phyloP scores from a whole-genome alignment of 2,113 vertebrate species.

The Malurus alboscapulatus region DNA sequence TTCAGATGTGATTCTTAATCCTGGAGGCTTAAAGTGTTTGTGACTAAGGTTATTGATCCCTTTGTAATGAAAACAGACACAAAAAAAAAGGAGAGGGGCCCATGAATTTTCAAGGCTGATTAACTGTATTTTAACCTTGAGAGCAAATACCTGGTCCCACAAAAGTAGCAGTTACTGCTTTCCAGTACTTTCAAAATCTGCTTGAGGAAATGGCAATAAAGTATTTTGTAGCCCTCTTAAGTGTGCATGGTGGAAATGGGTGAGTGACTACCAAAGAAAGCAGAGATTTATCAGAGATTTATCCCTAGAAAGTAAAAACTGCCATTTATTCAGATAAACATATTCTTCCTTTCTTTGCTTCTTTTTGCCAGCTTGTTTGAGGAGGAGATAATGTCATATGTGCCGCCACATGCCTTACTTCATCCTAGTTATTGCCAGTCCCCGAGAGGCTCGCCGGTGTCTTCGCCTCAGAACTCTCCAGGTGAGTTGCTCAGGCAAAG shows the following conservation, averaged over 20 bases:
- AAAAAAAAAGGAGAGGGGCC: accelerated
- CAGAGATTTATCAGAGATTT: neutral
- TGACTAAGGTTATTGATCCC: neutral
- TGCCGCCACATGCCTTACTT: slow-evolving; percentile 93
- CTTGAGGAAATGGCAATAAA: neutral
- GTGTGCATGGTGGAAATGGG: neutral
- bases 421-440: slow-evolving; percentile 91
- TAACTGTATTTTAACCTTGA: neutral
- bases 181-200: neutral
- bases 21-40: neutral
- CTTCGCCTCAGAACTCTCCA: slow-evolving; percentile 96
- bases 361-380: slow-evolving; percentile 88
- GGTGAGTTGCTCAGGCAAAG: slow-evolving; percentile 70
- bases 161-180: neutral
- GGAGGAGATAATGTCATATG: slow-evolving; percentile 99
- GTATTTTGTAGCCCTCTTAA: neutral
- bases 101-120: neutral
- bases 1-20: neutral
- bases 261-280: neutral
- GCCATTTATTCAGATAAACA: neutral
- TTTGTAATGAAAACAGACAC: neutral
- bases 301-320: neutral
- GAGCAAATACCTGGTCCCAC: neutral
- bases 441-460: slow-evolving; percentile 80
- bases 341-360: neutral